These are phyloP conservation scores for Aphis gossypii DNA, from an alignment of 1,140 invertebrate genomes.

Conservation along the genomic window DNA sequence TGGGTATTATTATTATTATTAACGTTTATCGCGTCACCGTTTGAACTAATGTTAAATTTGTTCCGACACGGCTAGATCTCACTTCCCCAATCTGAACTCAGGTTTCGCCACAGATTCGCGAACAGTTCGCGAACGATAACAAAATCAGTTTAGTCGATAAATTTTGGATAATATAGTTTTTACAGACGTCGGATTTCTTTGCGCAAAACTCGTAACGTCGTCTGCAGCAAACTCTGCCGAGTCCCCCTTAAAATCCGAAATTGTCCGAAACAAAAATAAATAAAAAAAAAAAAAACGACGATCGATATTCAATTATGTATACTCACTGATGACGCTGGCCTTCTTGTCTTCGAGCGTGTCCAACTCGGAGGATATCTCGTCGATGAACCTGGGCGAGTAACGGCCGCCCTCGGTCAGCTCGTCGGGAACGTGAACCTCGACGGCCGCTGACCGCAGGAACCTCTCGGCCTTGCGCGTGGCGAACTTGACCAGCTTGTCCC, in stretches of 20 bases:
- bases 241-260: not conserved
- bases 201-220: too few species aligned
- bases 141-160: not conserved
- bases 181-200: not conserved
- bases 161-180: not conserved
- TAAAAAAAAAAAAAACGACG: not conserved
- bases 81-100: not conserved
- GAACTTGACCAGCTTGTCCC: slow-evolving; percentile 80
- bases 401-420: slow-evolving; percentile 73
- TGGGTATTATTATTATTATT: not conserved
- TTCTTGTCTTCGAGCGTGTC: slow-evolving; percentile 82
- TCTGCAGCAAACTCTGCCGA: too few species aligned
- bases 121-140: not conserved
- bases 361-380: slow-evolving; percentile 82
- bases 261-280: too few species aligned
- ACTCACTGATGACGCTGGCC: slow-evolving; percentile 78
- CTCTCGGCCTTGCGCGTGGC: slow-evolving; percentile 72
- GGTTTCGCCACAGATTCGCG: too few species aligned
- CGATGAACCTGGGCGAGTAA: slow-evolving; percentile 79
- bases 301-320: not conserved
- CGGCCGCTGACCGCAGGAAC: slow-evolving; percentile 78
- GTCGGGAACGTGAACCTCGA: slow-evolving; percentile 75
- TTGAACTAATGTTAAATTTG: not conserved
- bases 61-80: not conserved
- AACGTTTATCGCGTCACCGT: not conserved